phyloP scores from a whole-genome alignment of 2,797 vertebrate genomes.

The Tamandua tetradactyla region DNA sequence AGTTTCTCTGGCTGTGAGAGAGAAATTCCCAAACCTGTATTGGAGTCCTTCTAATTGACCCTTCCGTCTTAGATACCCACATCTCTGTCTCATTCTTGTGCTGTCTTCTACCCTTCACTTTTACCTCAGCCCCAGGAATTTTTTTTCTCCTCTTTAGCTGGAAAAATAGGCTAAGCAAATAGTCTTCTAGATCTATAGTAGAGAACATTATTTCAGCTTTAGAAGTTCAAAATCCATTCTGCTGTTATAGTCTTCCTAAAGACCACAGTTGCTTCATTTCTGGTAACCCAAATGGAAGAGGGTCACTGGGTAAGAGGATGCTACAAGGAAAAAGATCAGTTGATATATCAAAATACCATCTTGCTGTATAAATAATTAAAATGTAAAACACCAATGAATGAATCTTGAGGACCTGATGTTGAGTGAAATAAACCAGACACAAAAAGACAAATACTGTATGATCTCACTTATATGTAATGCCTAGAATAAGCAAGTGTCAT shows the following conservation, averaged over 20 bases:
- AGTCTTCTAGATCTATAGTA: not conserved
- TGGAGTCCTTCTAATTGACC: not conserved
- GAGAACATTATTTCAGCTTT: not conserved
- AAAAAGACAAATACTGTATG: too few species aligned
- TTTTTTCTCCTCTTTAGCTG: not conserved
- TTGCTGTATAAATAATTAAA: too few species aligned
- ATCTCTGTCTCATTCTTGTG: not conserved
- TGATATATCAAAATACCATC: too few species aligned
- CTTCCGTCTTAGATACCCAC: not conserved
- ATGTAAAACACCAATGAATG: too few species aligned
- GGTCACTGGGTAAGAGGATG: too few species aligned
- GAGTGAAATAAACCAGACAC: too few species aligned
- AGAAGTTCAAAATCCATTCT: not conserved
- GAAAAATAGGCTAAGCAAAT: not conserved
- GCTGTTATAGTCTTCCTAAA: not conserved
- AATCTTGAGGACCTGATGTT: too few species aligned
- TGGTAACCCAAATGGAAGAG: too few species aligned
- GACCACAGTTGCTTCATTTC: not conserved
- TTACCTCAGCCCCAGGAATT: not conserved
- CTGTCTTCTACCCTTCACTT: not conserved
- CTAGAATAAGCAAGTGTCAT: too few species aligned
- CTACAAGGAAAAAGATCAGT: too few species aligned
- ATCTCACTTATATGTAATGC: too few species aligned
- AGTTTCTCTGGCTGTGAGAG: not conserved
- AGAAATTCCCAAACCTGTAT: not conserved